phyloP scores from a whole-genome alignment of 2,113 vertebrate species.

The Lamprologus ornatipinnis region DNA sequence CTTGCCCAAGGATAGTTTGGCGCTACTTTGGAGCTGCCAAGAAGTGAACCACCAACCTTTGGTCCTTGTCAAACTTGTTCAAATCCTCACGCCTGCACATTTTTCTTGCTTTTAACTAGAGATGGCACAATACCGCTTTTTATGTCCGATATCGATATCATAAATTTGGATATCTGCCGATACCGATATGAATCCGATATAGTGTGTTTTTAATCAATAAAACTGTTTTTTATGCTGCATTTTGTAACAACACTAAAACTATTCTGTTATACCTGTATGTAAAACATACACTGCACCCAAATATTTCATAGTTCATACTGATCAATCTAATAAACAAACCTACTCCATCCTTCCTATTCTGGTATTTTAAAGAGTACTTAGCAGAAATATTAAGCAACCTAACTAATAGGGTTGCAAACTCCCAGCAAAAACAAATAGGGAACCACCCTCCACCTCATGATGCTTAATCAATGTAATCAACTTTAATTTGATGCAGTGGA shows the following conservation, averaged over 20 bases:
- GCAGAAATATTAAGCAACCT: not conserved
- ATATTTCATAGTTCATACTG: not conserved
- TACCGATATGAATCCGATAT: not conserved
- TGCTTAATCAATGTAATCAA: accelerated
- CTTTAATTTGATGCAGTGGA: too few species aligned
- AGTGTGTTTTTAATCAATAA: not conserved
- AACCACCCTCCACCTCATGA: too few species aligned
- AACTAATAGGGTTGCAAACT: not conserved
- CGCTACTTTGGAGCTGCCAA: not conserved
- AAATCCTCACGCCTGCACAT: not conserved
- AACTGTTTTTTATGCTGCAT: not conserved
- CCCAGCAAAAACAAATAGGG: too few species aligned
- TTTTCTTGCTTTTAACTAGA: not conserved
- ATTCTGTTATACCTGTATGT: not conserved
- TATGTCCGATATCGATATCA: accelerated
- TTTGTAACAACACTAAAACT: not conserved
- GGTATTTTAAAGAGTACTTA: not conserved
- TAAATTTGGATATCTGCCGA: not conserved
- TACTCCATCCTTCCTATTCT: accelerated
- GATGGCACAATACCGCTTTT: not conserved
- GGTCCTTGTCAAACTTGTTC: not conserved
- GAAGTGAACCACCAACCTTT: not conserved
- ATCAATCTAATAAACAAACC: accelerated
- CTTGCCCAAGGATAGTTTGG: not conserved
- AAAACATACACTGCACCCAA: not conserved